Base-by-base conservation (phyloP, 2,888 invertebrate genomes). In the Toxonevra muliebris region DNA sequence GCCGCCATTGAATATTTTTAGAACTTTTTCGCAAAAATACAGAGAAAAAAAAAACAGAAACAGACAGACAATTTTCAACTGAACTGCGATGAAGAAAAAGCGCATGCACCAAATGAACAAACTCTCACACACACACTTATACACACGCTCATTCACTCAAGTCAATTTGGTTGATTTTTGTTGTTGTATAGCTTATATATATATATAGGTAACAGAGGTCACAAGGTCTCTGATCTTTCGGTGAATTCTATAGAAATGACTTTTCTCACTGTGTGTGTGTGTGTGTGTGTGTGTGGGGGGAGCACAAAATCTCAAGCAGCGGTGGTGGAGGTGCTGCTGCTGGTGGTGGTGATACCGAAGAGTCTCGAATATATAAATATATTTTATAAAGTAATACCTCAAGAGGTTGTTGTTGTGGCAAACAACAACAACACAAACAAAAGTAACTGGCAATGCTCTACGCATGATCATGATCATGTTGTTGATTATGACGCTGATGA, bases 161-260 rank as follows among this genome's bases (percentile, higher is more conserved):
- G 45, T 30, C 30, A 30, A 30, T 30, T 30, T 30, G 3, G 30
- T 30, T 30, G 30, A 30, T 30, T 30, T 30, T 30, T 30, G 30
- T 30, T 30, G 30, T 30, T 30, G 30, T 30, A 30, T 30, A 4
- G 30, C 30, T 30, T 30, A 30, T 30, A 30, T 30, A 30, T 30
- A 30, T 30, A 15, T 9, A 30, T 63, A 45, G 62, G 59, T 65
- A 66, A 63, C 68, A 65, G 62, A 71, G 71, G 69, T 71, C 69
- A 71, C 20, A 69, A 69, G 68, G 71, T 67, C 67, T 67, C 41
- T 69, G 71, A 71, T 71, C 71, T 60, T 60, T 59, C 43, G 42
- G 59, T 15, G 55, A 61, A 69, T 53, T 53, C 53, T 19, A 42
- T 19, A 9, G 12, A 48, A 59, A 45, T 58, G 19, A 30, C 30